Conservation (phyloP, 37 sponge, comb jelly and placozoan genomes). For the Halichondria panicea region DNA sequence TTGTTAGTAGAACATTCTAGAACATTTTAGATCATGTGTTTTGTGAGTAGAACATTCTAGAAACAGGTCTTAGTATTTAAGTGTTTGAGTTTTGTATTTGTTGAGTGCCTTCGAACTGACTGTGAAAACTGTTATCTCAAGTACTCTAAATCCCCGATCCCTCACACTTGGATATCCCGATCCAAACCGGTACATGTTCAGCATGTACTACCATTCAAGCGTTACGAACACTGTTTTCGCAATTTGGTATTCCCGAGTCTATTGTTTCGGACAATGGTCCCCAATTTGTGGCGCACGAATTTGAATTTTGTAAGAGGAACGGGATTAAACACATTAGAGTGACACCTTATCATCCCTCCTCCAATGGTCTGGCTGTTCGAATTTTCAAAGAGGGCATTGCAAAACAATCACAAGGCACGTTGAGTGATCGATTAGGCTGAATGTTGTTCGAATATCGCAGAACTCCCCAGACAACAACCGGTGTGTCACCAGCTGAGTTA, state of each 20-base stretch:
- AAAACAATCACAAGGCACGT: neutral
- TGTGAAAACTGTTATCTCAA: too few relatives aligned
- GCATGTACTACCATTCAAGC: neutral
- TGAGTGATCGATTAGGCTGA: neutral
- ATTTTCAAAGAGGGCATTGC: neutral
- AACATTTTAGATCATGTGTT: too few relatives aligned
- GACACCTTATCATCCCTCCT: conserved; percentile 5
- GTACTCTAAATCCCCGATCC: too few relatives aligned
- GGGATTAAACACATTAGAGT: neutral
- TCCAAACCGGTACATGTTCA: neutral
- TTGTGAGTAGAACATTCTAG: too few relatives aligned
- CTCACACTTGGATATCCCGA: too few relatives aligned
- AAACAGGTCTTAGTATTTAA: too few relatives aligned
- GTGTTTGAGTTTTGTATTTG: too few relatives aligned
- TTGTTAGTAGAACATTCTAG: too few relatives aligned
- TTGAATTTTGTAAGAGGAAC: neutral
- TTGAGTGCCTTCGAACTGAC: too few relatives aligned
- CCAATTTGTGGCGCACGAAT: neutral
- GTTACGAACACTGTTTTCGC: conserved; percentile 1
- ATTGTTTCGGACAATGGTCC: neutral
- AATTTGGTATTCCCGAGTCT: neutral
- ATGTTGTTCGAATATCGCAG: neutral
- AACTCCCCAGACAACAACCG: neutral
- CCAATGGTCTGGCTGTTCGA: conserved; percentile 3
- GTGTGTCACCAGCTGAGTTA: neutral